Conservation (phyloP, 23 tunicate genomes). For the Botrylloides violaceus region DNA sequence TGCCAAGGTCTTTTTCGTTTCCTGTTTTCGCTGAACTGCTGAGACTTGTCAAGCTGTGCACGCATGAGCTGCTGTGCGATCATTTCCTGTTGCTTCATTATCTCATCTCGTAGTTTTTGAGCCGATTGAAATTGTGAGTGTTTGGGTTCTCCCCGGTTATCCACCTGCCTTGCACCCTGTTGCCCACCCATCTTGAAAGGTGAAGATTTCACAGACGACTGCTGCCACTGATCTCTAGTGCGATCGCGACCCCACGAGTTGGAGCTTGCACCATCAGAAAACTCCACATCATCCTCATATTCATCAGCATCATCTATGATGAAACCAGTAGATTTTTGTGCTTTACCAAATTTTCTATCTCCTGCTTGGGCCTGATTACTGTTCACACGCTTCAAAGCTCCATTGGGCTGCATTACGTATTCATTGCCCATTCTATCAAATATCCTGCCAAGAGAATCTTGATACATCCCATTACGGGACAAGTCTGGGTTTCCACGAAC, state of each 20-base stretch:
- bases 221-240: not conserved
- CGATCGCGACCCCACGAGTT: not conserved
- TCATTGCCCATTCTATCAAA: not conserved
- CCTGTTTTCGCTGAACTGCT: not conserved
- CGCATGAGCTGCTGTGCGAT: conserved; percentile 14
- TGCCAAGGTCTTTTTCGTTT: conserved; percentile 5
- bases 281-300: not conserved
- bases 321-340: not conserved
- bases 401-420: not conserved
- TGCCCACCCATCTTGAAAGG: not conserved
- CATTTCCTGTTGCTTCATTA: conserved; percentile 23
- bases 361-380: not conserved
- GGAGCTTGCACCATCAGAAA: conserved; percentile 12
- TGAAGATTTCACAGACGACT: too few relatives aligned
- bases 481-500: not conserved
- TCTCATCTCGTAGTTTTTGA: conserved; percentile 13
- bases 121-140: conserved; percentile 4
- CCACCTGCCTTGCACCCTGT: not conserved
- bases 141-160: not conserved
- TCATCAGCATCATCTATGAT: not conserved
- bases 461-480: not conserved
- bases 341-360: not conserved
- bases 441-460: conserved; percentile 16
- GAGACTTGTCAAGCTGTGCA: not conserved
- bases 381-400: not conserved